Conservation (phyloP, 2,797 vertebrate species). For the Pangasius mekongensis region DNA sequence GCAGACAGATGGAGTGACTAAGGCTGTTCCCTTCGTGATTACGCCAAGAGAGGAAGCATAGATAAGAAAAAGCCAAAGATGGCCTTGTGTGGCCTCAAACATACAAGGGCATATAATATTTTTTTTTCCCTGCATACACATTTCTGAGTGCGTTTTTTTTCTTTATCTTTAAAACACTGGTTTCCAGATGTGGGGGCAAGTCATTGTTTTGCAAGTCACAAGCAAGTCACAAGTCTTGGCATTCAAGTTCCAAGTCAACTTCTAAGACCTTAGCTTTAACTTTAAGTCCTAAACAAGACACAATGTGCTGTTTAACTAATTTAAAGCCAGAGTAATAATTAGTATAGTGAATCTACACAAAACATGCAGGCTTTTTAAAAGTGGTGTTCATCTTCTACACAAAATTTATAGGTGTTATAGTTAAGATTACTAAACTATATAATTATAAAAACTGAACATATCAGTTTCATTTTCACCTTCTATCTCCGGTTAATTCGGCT, state of each 20-base stretch:
- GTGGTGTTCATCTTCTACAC: not conserved
- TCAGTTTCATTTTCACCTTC: not conserved
- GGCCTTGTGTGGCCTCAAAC: not conserved
- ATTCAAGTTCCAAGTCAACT: not conserved
- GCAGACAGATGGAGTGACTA: conserved; percentile 37
- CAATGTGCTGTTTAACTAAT: not conserved
- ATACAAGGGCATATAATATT: not conserved
- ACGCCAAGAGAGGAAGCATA: not conserved
- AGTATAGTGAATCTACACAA: not conserved
- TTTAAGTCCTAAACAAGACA: not conserved
- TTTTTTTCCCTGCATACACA: not conserved
- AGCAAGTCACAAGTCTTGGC: not conserved
- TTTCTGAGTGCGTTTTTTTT: not conserved
- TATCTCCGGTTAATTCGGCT: not conserved
- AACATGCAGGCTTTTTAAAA: not conserved
- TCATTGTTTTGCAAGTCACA: not conserved
- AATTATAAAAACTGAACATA: not conserved
- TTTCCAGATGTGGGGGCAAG: not conserved
- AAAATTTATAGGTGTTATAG: not conserved
- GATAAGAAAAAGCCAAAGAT: not conserved
- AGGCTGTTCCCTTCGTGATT: conserved; percentile 24
- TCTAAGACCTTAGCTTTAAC: not conserved
- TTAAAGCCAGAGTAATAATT: not conserved
- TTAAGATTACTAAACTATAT: no score
- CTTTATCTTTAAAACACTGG: not conserved